Conservation (phyloP, 2,797 vertebrate species). For the Varecia variegata region DNA sequence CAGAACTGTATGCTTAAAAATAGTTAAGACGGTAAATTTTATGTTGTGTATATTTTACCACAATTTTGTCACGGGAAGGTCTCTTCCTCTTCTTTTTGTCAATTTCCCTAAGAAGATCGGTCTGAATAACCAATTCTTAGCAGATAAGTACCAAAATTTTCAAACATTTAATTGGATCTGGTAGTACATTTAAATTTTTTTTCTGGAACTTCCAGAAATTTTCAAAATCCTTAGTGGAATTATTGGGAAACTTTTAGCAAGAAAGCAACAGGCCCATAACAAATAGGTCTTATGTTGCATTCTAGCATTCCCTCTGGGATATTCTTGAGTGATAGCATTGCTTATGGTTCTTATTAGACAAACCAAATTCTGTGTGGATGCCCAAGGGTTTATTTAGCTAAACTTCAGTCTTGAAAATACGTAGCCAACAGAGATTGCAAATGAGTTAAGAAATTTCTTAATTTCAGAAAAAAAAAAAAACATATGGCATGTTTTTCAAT, state of each 20-base stretch:
- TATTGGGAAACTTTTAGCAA: neutral
- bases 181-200: neutral
- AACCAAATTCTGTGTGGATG: neutral
- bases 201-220: neutral
- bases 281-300: neutral
- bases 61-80: neutral
- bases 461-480: neutral
- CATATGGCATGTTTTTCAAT: neutral
- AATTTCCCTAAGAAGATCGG: neutral
- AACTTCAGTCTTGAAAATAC: neutral
- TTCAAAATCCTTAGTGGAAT: neutral
- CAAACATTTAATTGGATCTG: neutral
- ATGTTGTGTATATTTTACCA: neutral
- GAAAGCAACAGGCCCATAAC: neutral
- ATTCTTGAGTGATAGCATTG: neutral
- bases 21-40: neutral
- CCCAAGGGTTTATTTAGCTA: neutral
- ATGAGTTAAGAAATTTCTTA: neutral
- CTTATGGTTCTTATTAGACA: constrained; percentile 21
- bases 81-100: neutral
- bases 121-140: neutral
- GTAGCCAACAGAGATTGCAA: neutral
- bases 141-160: neutral
- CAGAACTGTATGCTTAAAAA: neutral
- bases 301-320: neutral